Evolutionary conservation across 2,797 vertebrate genomes (phyloP).

Genomic region (Aeoliscus strigatus): DNA sequence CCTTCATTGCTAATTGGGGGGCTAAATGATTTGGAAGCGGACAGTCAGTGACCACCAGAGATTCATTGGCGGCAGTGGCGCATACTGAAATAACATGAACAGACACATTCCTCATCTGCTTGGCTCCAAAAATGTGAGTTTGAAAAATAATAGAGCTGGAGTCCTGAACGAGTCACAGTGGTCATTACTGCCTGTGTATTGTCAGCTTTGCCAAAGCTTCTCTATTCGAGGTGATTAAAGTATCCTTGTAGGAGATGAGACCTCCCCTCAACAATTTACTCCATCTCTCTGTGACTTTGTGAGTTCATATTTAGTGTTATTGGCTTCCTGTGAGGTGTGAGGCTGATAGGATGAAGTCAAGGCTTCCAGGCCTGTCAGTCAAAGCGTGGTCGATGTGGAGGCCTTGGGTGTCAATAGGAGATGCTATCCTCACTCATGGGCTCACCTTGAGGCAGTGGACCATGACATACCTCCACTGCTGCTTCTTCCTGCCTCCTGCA

Average conservation of each 20-base stretch:
- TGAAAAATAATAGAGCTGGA: constrained; percentile 13
- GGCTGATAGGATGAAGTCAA: constrained; percentile 51
- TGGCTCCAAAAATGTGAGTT: constrained; percentile 18
- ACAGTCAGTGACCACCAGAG: constrained; percentile 24
- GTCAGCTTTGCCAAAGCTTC: constrained; percentile 26
- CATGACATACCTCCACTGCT: constrained; percentile 15
- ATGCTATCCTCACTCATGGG: constrained; percentile 51
- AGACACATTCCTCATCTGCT: constrained; percentile 25
- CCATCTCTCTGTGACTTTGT: constrained; percentile 30
- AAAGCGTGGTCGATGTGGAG: constrained; percentile 56
- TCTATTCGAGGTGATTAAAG: constrained; percentile 25
- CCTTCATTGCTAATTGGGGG: constrained; percentile 29
- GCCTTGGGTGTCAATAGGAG: constrained; percentile 58
- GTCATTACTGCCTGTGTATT: constrained; percentile 28
- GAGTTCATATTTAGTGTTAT: constrained; percentile 61
- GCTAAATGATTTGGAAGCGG: constrained; percentile 32
- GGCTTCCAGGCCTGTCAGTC: constrained; percentile 56
- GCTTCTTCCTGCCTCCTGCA: constrained; percentile 19
- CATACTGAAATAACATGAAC: constrained; percentile 13
- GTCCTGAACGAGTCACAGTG: constrained; percentile 36
- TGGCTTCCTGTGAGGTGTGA: constrained; percentile 43
- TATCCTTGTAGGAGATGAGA: constrained; percentile 31
- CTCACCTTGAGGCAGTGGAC: constrained; percentile 60
- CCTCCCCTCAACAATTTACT: constrained; percentile 28
- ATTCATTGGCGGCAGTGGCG: constrained; percentile 15